Evolutionary conservation across 2,113 vertebrate genomes (phyloP).

Genomic region (Damaliscus lunatus): DNA sequence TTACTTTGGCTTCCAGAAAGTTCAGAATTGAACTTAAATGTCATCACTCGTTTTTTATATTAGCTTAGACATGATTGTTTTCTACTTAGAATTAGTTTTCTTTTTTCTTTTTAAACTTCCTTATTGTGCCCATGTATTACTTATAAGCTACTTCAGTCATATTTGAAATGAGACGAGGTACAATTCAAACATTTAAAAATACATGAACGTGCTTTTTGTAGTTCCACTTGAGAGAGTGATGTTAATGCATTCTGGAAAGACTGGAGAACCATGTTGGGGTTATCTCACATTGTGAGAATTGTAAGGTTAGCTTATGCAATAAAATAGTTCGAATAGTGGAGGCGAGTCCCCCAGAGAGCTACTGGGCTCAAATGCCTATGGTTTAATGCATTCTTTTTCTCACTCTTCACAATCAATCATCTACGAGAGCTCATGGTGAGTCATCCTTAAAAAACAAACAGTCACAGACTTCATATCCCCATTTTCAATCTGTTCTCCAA

Average conservation of each 20-base stretch:
- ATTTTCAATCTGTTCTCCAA: background rate
- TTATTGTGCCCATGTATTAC: background rate
- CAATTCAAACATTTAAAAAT: constrained; percentile 2
- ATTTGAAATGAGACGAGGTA: background rate
- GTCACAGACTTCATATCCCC: background rate
- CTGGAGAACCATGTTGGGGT: background rate
- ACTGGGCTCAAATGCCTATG: background rate
- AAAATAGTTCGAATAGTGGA: background rate
- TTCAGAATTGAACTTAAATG: background rate
- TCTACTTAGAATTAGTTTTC: background rate
- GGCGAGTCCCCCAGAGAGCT: background rate
- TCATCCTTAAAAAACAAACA: background rate
- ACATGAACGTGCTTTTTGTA: background rate
- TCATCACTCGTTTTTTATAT: background rate
- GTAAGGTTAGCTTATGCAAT: background rate
- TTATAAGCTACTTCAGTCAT: background rate
- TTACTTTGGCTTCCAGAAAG: background rate
- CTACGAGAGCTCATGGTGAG: background rate
- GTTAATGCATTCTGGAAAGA: background rate
- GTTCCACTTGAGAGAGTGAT: constrained; percentile 7
- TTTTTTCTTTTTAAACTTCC: background rate
- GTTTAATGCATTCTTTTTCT: constrained; percentile 19
- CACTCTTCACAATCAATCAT: background rate
- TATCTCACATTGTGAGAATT: background rate
- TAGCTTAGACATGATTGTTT: background rate